Evolutionary conservation across 2,888 invertebrate species (phyloP).

Genomic region (Eilema sororculum): DNA sequence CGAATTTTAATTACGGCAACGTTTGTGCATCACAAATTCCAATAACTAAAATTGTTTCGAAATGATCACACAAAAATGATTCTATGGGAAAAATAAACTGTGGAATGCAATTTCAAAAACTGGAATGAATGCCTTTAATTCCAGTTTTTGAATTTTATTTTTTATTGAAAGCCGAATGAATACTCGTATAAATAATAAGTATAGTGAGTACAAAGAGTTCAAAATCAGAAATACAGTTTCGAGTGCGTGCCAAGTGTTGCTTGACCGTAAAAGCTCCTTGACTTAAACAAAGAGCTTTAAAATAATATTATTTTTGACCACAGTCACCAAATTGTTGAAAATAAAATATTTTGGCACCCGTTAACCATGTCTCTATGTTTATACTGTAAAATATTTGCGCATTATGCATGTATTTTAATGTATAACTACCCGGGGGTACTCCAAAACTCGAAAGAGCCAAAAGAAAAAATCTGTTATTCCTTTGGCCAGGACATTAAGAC

Average conservation of each 20-base stretch:
- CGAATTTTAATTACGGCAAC: background rate
- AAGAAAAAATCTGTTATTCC: background rate
- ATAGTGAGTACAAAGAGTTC: background rate
- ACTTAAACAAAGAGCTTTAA: background rate
- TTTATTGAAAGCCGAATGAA: too few species aligned
- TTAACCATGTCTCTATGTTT: background rate
- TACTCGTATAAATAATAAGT: too few species aligned
- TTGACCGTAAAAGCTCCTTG: slow-evolving; percentile 2
- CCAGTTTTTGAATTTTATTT: too few species aligned
- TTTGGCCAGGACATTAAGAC: too few species aligned
- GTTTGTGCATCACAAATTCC: background rate
- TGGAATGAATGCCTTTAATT: background rate
- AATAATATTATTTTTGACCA: background rate
- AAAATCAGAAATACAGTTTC: background rate
- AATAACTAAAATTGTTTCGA: background rate
- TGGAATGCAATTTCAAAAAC: background rate
- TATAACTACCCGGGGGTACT: too few species aligned
- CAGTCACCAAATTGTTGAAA: background rate
- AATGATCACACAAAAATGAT: background rate
- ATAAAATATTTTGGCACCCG: background rate
- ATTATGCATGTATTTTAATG: background rate
- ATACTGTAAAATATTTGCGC: background rate
- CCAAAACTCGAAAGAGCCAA: background rate
- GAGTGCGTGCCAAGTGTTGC: background rate
- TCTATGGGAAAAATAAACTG: background rate